phyloP scores from a whole-genome alignment of 2,797 vertebrate genomes.

The Tokudaia muenninki region DNA sequence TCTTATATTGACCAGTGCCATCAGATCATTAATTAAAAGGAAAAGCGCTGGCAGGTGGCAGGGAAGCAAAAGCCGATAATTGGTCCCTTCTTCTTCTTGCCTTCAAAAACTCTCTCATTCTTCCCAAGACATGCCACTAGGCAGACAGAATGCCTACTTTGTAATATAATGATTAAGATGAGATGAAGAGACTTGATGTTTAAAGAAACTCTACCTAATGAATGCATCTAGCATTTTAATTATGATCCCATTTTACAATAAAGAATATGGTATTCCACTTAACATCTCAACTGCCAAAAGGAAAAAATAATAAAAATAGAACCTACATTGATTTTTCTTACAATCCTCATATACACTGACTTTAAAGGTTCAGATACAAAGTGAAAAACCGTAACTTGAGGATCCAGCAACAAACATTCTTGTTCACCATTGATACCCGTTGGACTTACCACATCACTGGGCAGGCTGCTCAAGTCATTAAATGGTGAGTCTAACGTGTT shows the following conservation, averaged over 20 bases:
- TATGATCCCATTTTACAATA: conserved; percentile 91
- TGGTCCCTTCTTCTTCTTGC: conserved; percentile 95
- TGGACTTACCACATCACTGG: conserved; percentile 96
- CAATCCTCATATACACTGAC: neutral
- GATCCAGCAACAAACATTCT: conserved; percentile 36
- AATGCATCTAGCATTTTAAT: conserved; percentile 91
- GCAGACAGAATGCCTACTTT: conserved; percentile 96
- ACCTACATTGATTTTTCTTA: conserved; percentile 69
- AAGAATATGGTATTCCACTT: conserved; percentile 89
- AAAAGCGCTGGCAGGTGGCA: conserved; percentile 97
- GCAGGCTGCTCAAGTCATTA: conserved; percentile 96
- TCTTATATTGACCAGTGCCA: conserved; percentile 96
- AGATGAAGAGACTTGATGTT: conserved; percentile 90
- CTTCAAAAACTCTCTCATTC: conserved; percentile 91
- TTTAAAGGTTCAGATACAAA: conserved; percentile 80
- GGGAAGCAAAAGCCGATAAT: conserved; percentile 95
- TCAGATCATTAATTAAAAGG: conserved; percentile 98
- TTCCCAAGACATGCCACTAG: conserved; percentile 96
- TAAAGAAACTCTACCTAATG: conserved; percentile 93
- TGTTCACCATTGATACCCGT: conserved; percentile 54
- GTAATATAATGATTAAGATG: conserved; percentile 98
- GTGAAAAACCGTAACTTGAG: conserved; percentile 68
- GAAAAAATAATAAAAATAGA: conserved; percentile 81
- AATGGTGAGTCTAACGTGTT: conserved; percentile 97
- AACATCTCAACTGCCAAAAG: conserved; percentile 88